phyloP scores from a whole-genome alignment of 1,140 invertebrate genomes.

The Ceratina japonica region DNA sequence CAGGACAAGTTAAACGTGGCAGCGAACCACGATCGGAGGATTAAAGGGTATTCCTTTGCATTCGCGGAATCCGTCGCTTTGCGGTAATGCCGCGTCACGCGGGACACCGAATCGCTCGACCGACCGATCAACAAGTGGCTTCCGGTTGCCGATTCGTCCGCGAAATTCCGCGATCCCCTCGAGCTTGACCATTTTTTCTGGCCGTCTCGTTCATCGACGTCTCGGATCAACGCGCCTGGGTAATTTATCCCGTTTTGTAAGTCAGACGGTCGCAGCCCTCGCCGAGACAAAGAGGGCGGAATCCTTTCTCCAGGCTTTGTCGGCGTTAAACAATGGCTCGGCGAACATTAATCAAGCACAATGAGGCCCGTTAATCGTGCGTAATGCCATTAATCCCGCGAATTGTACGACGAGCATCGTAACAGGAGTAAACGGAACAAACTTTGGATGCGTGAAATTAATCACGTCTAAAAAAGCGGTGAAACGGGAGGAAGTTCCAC shows the following conservation, averaged over 20 bases:
- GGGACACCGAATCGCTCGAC: conserved; percentile 9
- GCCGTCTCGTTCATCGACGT: not conserved
- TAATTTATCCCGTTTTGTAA: too few species aligned
- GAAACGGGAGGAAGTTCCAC: too few species aligned
- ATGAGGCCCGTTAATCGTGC: not conserved
- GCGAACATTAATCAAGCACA: conserved; percentile 5
- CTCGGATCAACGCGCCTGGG: too few species aligned
- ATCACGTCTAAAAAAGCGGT: too few species aligned
- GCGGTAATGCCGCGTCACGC: not conserved
- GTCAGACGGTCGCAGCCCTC: too few species aligned
- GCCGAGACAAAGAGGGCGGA: not conserved
- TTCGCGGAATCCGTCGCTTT: conserved; percentile 10
- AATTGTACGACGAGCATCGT: not conserved
- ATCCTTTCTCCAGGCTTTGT: not conserved
- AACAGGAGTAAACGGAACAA: not conserved
- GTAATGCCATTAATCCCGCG: conserved; percentile 7
- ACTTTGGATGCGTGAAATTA: not conserved
- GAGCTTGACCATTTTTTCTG: not conserved
- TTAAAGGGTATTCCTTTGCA: conserved; percentile 35
- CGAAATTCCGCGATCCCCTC: not conserved
- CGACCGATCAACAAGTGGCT: conserved; percentile 34
- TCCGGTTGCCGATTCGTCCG: not conserved
- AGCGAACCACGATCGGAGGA: conserved; percentile 10
- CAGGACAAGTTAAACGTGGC: not conserved
- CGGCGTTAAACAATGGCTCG: not conserved